These are phyloP conservation scores for Lepas anatifera DNA, from an alignment of 2,888 invertebrate genomes.

Conservation along the genomic window DNA sequence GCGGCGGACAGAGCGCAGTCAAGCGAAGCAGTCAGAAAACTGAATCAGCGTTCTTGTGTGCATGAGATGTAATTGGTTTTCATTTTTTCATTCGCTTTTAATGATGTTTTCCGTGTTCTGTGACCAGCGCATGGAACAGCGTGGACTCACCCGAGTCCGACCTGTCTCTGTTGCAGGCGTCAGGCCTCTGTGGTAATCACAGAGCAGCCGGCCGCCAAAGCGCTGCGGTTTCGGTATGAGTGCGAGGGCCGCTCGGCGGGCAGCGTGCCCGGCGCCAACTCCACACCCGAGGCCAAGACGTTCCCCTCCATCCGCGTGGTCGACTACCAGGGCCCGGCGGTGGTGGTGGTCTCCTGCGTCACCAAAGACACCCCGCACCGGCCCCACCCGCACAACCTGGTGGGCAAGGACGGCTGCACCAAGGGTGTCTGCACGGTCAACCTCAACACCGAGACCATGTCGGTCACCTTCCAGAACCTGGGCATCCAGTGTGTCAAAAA, in stretches of 20 bases:
- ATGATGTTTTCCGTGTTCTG: no score
- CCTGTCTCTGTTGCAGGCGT: not conserved
- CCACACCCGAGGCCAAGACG: constrained; percentile 80
- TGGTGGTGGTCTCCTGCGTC: constrained; percentile 94
- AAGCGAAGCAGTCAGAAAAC: no score
- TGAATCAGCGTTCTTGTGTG: no score
- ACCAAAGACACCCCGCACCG: constrained; percentile 78
- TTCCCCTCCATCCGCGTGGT: constrained; percentile 76
- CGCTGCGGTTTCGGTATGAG: constrained; percentile 80
- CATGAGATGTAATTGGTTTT: no score
- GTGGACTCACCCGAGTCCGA: no score
- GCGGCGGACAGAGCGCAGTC: no score
- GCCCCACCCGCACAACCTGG: constrained; percentile 86
- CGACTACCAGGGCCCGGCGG: constrained; percentile 69
- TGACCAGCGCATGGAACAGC: no score
- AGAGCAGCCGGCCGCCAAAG: constrained; percentile 86
- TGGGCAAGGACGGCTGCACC: constrained; percentile 84
- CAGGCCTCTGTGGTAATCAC: constrained; percentile 57
- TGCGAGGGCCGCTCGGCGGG: constrained; percentile 95
- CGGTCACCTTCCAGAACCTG: constrained; percentile 24
- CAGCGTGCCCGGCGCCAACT: constrained; percentile 81
- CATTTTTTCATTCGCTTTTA: no score
- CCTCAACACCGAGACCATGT: constrained; percentile 24
- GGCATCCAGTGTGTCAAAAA: constrained; percentile 93
- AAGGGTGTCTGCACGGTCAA: constrained; percentile 70